These are phyloP conservation scores for Thalassoma bifasciatum DNA, from an alignment of 2,113 vertebrate genomes.

Conservation along the genomic window DNA sequence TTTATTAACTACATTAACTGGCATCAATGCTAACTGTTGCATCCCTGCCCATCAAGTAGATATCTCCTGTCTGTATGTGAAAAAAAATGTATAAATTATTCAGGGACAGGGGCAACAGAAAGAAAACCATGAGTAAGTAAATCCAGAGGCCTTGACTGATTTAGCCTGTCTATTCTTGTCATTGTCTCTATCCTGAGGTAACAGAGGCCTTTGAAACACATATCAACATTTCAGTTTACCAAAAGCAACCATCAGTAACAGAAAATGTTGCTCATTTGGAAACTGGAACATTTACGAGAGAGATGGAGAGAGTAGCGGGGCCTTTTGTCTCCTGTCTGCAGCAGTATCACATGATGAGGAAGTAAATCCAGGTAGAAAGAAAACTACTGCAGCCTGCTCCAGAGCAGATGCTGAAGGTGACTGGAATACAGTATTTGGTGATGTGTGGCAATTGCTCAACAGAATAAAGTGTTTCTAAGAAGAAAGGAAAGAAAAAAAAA, in stretches of 20 bases:
- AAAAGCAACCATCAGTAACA: not conserved
- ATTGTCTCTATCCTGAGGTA: not conserved
- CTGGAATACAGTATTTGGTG: not conserved
- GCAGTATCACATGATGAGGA: not conserved
- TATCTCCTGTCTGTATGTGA: slow-evolving; percentile 16
- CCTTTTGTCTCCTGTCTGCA: not conserved
- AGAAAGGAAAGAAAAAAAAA: not conserved
- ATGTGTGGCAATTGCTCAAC: not conserved
- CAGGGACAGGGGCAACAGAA: slow-evolving; percentile 12
- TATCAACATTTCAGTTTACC: slow-evolving; percentile 4
- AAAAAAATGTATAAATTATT: slow-evolving; percentile 43
- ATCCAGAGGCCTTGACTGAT: slow-evolving; percentile 7
- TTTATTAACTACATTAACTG: too few relatives aligned
- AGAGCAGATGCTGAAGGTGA: slow-evolving; percentile 11
- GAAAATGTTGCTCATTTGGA: not conserved
- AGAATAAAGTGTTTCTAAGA: not conserved
- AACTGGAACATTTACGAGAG: not conserved
- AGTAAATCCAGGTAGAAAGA: slow-evolving; percentile 6
- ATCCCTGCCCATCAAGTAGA: slow-evolving; percentile 1
- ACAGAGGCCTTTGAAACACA: slow-evolving; percentile 15
- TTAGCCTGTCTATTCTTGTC: not conserved
- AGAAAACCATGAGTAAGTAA: not conserved
- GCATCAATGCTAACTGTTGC: not conserved
- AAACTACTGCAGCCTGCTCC: not conserved
- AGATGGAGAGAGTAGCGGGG: too few relatives aligned